A percentile compares a stretch with the other conserved stretches of the same genome.
Evolutionary conservation across 2,888 invertebrate genomes (phyloP).

Genomic region (Prenolepis imparis): DNA sequence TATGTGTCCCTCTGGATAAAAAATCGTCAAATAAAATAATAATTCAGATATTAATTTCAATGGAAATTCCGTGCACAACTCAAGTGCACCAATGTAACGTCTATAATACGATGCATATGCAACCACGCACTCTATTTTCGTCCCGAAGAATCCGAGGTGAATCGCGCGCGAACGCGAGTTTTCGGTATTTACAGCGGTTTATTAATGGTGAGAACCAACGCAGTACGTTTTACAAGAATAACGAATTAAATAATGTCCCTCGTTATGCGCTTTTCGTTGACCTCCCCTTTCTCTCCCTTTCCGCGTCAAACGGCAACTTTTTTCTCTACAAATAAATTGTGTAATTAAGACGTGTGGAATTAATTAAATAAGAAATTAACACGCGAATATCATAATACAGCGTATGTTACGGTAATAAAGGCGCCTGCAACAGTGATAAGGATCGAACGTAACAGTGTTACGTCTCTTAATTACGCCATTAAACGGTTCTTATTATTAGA

Average conservation of each 20-base stretch:
- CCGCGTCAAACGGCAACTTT: slow-evolving; percentile 8
- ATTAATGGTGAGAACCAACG: slow-evolving; percentile 43
- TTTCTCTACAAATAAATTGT: slow-evolving; percentile 32
- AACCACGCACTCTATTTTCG: slow-evolving; percentile 37
- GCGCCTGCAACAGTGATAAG: background rate
- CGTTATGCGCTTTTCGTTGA: slow-evolving; percentile 11
- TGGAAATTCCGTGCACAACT: background rate
- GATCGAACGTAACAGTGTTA: background rate
- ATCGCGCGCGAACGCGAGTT: slow-evolving; percentile 14
- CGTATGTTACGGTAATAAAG: background rate
- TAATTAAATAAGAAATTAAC: slow-evolving; percentile 31
- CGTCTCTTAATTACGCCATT: background rate
- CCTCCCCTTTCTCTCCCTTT: no score
- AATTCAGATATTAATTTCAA: background rate
- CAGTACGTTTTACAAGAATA: slow-evolving; percentile 15
- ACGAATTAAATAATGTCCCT: slow-evolving; percentile 24
- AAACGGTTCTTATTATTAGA: background rate
- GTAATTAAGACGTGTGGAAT: slow-evolving; percentile 9
- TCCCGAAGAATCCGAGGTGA: slow-evolving; percentile 41
- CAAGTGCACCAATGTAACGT: background rate
- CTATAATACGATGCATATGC: background rate
- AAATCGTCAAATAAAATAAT: background rate
- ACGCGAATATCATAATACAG: background rate
- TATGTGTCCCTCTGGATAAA: background rate
- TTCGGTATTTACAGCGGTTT: slow-evolving; percentile 32